Conservation (phyloP, 2,797 vertebrate genomes). For the Rhabdomys pumilio region DNA sequence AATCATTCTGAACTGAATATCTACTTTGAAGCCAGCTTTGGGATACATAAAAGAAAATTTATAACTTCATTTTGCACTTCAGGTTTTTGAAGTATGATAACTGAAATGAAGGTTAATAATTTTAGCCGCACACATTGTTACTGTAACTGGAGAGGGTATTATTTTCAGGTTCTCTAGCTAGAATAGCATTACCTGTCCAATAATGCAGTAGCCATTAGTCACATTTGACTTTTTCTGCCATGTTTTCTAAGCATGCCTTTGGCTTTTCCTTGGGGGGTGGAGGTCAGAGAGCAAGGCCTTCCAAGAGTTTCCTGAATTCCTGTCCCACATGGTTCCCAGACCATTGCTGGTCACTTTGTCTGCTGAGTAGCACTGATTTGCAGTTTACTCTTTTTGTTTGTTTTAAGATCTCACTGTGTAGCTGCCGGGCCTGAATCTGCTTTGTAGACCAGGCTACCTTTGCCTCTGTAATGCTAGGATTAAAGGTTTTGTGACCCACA, state of each 20-base stretch:
- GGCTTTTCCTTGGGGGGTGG: not conserved
- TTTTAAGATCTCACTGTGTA: not conserved
- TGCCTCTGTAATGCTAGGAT: not conserved
- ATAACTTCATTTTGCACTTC: slow-evolving; percentile 30
- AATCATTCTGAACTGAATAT: not conserved
- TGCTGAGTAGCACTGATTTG: not conserved
- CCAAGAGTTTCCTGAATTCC: not conserved
- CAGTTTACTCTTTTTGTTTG: not conserved
- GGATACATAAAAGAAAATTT: not conserved
- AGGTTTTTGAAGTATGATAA: slow-evolving; percentile 21
- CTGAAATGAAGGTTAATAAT: slow-evolving; percentile 36
- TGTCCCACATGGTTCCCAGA: not conserved
- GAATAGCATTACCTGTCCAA: not conserved
- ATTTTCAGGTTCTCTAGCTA: slow-evolving; percentile 29
- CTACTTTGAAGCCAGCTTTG: not conserved
- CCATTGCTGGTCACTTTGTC: too few relatives aligned
- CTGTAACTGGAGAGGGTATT: not conserved
- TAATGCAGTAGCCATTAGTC: not conserved
- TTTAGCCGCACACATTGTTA: not conserved
- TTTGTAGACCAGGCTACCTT: not conserved
- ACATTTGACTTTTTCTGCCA: not conserved
- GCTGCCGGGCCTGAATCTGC: not conserved
- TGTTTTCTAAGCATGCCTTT: not conserved
- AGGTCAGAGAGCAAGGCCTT: not conserved
- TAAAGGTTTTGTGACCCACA: not conserved